Conservation (phyloP, 2,888 invertebrate genomes). For the Caenorhabditis sp. region DNA sequence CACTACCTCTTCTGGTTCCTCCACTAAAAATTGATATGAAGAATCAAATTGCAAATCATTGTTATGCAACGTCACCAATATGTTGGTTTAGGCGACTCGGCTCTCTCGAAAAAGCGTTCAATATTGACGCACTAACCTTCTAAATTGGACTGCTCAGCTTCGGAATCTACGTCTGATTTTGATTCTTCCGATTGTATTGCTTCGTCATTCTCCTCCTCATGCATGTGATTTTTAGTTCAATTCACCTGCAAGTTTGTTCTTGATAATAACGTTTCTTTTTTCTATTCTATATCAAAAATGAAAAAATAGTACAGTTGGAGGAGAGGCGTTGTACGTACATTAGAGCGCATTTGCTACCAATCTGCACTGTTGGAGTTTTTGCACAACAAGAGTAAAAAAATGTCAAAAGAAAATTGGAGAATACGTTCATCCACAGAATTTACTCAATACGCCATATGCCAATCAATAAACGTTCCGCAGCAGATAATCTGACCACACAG, state of each 20-base stretch:
- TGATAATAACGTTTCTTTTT: conserved; percentile 31
- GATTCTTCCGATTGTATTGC: conserved; percentile 1
- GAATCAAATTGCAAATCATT: conserved; percentile 1
- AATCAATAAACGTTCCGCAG: neutral
- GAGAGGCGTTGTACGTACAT: conserved; percentile 24
- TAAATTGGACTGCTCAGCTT: neutral
- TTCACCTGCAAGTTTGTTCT: conserved; percentile 37
- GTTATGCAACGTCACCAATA: conserved; percentile 54
- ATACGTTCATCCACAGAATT: too few species aligned
- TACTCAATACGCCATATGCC: neutral
- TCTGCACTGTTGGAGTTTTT: neutral
- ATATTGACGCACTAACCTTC: conserved; percentile 12
- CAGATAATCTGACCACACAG: too few species aligned
- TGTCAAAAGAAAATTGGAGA: neutral
- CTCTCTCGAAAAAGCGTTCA: neutral
- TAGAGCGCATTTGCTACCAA: conserved; percentile 24
- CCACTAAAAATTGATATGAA: conserved; percentile 10
- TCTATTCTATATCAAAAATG: neutral
- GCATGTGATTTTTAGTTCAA: conserved; percentile 46
- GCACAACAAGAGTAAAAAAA: neutral
- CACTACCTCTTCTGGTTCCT: neutral
- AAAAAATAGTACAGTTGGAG: neutral
- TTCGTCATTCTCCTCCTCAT: conserved; percentile 35
- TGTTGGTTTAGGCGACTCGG: conserved; percentile 38
- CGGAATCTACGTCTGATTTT: conserved; percentile 5